Conservation (phyloP, 2,888 invertebrate species). For the Muschampia plurimacula region DNA sequence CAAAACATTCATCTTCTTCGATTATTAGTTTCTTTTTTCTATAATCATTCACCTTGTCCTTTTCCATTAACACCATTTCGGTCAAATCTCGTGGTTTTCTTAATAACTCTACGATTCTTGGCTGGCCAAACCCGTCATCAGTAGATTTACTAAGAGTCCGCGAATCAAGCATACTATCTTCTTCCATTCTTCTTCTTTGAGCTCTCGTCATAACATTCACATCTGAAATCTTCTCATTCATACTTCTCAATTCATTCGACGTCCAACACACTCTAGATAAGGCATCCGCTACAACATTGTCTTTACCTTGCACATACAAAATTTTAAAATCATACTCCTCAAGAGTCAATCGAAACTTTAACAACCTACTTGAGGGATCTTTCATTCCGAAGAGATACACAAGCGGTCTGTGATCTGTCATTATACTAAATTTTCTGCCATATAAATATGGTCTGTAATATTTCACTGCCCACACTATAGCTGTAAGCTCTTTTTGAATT, state of each 20-base stretch:
- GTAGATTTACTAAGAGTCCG: constrained; percentile 28
- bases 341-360: neutral
- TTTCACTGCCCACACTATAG: neutral
- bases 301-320: constrained; percentile 42
- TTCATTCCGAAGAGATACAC: neutral
- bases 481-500: neutral
- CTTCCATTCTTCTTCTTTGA: neutral
- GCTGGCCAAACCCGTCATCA: constrained; percentile 23
- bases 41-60: neutral
- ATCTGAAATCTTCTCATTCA: neutral
- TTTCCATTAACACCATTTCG: constrained; percentile 17
- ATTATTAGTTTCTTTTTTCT: neutral
- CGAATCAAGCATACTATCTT: neutral
- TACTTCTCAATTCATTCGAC: constrained; percentile 41
- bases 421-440: neutral
- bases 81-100: constrained; percentile 31
- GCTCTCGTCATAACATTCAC: neutral
- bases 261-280: constrained; percentile 40
- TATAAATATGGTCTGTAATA: neutral
- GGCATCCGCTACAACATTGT: constrained; percentile 44
- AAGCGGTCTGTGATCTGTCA: neutral
- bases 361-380: neutral
- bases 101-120: constrained; percentile 9
- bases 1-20: constrained; percentile 7
- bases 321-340: constrained; percentile 40